phyloP scores from a whole-genome alignment of 2,888 invertebrate species.

The Stegophylla sp. region DNA sequence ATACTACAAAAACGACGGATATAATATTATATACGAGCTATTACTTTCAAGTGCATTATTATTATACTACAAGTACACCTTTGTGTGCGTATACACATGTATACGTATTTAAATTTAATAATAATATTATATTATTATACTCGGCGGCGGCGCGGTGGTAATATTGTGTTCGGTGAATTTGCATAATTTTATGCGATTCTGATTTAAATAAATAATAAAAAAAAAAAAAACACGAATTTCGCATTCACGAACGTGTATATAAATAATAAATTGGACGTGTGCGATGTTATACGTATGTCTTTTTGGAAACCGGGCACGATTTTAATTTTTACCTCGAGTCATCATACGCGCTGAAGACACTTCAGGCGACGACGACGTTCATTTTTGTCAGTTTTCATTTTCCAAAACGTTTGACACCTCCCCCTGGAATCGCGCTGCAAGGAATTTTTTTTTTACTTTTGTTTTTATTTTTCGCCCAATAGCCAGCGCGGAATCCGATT shows the following conservation, averaged over 20 bases:
- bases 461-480: not conserved
- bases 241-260: not conserved
- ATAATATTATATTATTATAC: not conserved
- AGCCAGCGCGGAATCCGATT: not conserved
- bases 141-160: not conserved
- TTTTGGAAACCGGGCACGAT: too few relatives aligned
- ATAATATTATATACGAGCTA: too few relatives aligned
- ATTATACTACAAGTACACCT: too few relatives aligned
- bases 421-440: not conserved
- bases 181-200: conserved; percentile 12
- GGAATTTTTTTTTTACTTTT: not conserved
- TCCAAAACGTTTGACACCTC: not conserved
- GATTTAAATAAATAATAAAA: conserved; percentile 24
- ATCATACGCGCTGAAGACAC: too few relatives aligned
- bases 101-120: too few relatives aligned
- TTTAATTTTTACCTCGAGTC: too few relatives aligned
- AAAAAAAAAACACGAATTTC: not conserved
- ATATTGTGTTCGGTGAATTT: conserved; percentile 1
- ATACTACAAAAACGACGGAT: too few relatives aligned
- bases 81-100: too few relatives aligned
- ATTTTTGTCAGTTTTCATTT: conserved; percentile 20
- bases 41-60: too few relatives aligned
- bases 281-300: too few relatives aligned
- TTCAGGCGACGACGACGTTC: too few relatives aligned
- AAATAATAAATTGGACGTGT: too few relatives aligned